phyloP scores from a whole-genome alignment of 1,140 invertebrate genomes.

The Battus philenor region DNA sequence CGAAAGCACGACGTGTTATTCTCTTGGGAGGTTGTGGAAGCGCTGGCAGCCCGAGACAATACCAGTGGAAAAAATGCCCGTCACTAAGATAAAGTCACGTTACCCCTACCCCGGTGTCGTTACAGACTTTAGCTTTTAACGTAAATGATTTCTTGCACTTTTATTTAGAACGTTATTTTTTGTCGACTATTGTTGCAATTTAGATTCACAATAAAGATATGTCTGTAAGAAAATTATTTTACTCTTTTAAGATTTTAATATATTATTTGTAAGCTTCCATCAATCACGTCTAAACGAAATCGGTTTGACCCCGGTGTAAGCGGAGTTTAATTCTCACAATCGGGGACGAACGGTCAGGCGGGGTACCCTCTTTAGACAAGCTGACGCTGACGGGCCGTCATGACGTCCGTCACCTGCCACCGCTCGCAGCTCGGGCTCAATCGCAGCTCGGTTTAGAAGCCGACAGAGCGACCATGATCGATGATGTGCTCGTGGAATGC shows the following conservation, averaged over 20 bases:
- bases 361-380: constrained; percentile 17
- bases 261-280: no score
- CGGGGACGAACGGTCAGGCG: constrained; percentile 21
- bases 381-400: constrained; percentile 32
- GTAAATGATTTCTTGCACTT: constrained; percentile 3
- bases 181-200: no score
- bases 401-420: constrained; percentile 43
- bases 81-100: constrained; percentile 18
- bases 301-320: constrained; percentile 5
- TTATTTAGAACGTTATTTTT: no score
- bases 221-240: no score
- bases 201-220: no score
- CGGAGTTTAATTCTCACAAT: constrained; percentile 5
- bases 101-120: constrained; percentile 4
- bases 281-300: no score
- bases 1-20: constrained; percentile 27
- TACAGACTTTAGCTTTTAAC: constrained; percentile 10
- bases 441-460: constrained; percentile 45
- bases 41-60: constrained; percentile 21
- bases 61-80: constrained; percentile 14
- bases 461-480: constrained; percentile 45
- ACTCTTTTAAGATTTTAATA: no score
- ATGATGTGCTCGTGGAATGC: constrained; percentile 41
- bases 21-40: constrained; percentile 25
- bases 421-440: constrained; percentile 35